Percentiles rank a stretch among this genome's conserved stretches.
These are phyloP conservation scores for Erinaceus europaeus DNA, from an alignment of 2,113 vertebrate species.

Conservation along the genomic window DNA sequence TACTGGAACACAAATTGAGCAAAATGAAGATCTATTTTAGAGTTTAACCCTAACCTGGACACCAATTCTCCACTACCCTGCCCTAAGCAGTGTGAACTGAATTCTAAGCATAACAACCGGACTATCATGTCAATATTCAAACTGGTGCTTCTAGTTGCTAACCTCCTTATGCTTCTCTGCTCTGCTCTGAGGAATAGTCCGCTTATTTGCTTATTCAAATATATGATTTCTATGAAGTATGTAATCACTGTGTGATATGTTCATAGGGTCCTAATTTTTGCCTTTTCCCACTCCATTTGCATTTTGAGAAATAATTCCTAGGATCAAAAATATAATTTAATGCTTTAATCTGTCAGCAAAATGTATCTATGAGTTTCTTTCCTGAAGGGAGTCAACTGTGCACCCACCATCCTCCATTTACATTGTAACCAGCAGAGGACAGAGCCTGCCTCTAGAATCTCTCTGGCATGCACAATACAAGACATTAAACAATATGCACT, in stretches of 20 bases:
- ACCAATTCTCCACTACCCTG: not conserved
- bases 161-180: not conserved
- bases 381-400: not conserved
- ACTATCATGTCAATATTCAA: not conserved
- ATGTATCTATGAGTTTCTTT: not conserved
- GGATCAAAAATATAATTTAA: not conserved
- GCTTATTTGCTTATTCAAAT: not conserved
- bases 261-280: not conserved
- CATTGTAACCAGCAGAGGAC: not conserved
- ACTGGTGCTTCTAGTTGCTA: not conserved
- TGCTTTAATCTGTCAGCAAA: not conserved
- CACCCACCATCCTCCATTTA: not conserved
- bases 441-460: not conserved
- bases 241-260: not conserved
- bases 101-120: not conserved
- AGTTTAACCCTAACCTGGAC: not conserved
- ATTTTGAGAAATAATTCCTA: not conserved
- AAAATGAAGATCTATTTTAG: not conserved
- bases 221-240: not conserved
- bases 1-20: not conserved
- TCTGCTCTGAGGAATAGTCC: not conserved
- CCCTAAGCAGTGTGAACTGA: not conserved
- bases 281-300: not conserved
- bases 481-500: not conserved
- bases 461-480: too few relatives aligned